Conservation (phyloP, 2,888 invertebrate species). For the Xestia rhomboidea region DNA sequence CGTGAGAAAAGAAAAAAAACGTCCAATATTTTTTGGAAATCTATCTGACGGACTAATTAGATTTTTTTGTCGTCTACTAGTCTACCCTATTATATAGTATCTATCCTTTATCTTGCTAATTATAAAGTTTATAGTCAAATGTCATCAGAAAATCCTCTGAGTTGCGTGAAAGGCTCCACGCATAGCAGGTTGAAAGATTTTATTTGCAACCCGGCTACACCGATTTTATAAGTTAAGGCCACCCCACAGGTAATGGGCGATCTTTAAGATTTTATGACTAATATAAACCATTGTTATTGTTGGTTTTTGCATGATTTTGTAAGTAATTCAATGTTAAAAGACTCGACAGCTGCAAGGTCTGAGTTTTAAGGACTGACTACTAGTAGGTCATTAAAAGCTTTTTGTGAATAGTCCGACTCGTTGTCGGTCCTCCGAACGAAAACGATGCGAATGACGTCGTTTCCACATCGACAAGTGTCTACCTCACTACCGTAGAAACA, state of each 20-base stretch:
- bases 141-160: neutral
- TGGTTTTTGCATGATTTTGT: neutral
- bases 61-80: too few species aligned
- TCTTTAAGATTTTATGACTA: conserved; percentile 4
- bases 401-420: neutral
- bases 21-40: too few species aligned
- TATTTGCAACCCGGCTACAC: conserved; percentile 38
- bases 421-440: neutral
- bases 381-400: neutral
- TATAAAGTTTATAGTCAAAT: conserved; percentile 6
- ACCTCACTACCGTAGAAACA: neutral
- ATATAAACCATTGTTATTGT: conserved; percentile 15
- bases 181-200: neutral
- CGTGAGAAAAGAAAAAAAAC: too few species aligned
- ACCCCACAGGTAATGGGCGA: conserved; percentile 11
- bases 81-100: too few species aligned
- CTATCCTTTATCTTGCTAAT: rapidly evolving
- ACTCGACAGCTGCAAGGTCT: neutral
- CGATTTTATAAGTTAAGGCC: conserved; percentile 41
- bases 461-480: neutral
- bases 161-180: neutral
- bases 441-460: neutral
- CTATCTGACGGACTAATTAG: too few species aligned
- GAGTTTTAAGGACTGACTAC: too few species aligned
- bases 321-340: neutral